These are phyloP conservation scores for Chymomyza fuscimana DNA, from an alignment of 2,888 invertebrate species.

Conservation along the genomic window DNA sequence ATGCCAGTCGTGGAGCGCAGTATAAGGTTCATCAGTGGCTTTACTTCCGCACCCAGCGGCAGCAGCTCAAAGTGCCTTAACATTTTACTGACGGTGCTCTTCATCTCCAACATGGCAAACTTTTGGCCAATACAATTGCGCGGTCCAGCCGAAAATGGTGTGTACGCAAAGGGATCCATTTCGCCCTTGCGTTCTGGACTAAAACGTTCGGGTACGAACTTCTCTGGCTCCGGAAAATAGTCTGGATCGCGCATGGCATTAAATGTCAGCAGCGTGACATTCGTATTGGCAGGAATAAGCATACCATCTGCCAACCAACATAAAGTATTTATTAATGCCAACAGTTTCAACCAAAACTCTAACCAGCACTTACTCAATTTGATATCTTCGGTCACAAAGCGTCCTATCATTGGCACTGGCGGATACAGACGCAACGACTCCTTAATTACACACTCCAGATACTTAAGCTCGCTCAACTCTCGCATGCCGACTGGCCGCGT, in stretches of 20 bases:
- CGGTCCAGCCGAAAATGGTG: constrained; percentile 77
- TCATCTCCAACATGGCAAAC: constrained; percentile 77
- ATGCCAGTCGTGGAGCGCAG: constrained; percentile 65
- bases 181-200: constrained; percentile 47
- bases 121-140: constrained; percentile 78
- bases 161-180: constrained; percentile 76
- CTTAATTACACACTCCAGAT: constrained; percentile 84
- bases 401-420: constrained; percentile 83
- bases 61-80: constrained; percentile 70
- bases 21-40: constrained; percentile 64
- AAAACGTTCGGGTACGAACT: constrained; percentile 74
- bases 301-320: constrained; percentile 61
- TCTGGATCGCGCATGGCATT: constrained; percentile 61
- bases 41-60: constrained; percentile 66
- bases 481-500: constrained; percentile 46
- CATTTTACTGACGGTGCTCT: constrained; percentile 70
- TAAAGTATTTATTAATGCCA: background rate
- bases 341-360: background rate
- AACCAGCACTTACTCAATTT: constrained; percentile 80
- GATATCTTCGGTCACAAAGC: constrained; percentile 81
- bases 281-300: constrained; percentile 67
- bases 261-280: constrained; percentile 65
- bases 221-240: constrained; percentile 68
- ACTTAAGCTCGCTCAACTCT: constrained; percentile 72
- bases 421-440: constrained; percentile 84